A percentile compares a stretch with the other conserved stretches of the same genome.
phyloP scores from a whole-genome alignment of 2,797 vertebrate species.

The Thalassophryne amazonica region DNA sequence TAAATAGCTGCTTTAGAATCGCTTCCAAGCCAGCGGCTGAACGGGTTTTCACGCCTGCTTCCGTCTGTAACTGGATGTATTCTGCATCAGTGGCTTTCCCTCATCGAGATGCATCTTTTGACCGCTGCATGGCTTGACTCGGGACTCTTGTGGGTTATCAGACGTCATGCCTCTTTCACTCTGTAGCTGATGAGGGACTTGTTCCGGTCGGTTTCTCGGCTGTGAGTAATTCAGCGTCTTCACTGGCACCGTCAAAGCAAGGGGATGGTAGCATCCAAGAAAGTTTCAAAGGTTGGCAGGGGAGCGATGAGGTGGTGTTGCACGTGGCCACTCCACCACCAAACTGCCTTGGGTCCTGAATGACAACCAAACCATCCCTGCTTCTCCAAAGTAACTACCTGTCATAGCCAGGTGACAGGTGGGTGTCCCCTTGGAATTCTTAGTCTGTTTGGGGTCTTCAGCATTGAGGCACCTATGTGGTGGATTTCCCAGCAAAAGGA shows the following conservation, averaged over 20 bases:
- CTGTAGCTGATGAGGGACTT: constrained; percentile 12
- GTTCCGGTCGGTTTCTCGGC: constrained; percentile 46
- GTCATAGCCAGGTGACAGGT: too few species aligned
- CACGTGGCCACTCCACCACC: too few species aligned
- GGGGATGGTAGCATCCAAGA: too few species aligned
- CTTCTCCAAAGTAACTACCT: too few species aligned
- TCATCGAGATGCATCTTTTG: constrained; percentile 30
- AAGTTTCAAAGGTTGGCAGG: too few species aligned
- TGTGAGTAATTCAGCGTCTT: constrained; percentile 50
- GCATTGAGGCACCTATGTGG: too few species aligned
- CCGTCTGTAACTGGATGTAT: constrained; percentile 41
- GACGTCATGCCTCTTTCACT: constrained; percentile 4
- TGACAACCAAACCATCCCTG: too few species aligned
- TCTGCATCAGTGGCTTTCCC: constrained; percentile 32
- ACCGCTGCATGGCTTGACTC: constrained; percentile 19
- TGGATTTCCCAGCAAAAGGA: too few species aligned
- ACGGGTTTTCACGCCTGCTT: constrained; percentile 23
- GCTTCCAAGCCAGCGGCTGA: constrained; percentile 26
- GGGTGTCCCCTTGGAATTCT: too few species aligned
- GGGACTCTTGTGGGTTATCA: constrained; percentile 39
- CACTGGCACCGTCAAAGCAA: constrained; percentile 12
- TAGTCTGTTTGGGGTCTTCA: too few species aligned
- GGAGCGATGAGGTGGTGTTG: too few species aligned
- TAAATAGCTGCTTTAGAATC: constrained; percentile 40
- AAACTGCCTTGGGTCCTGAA: too few species aligned